A percentile compares a stretch with the other conserved stretches of the same genome.
Evolutionary conservation across 1,140 invertebrate species (phyloP).

Genomic region (Neoseiulus cucumeris): DNA sequence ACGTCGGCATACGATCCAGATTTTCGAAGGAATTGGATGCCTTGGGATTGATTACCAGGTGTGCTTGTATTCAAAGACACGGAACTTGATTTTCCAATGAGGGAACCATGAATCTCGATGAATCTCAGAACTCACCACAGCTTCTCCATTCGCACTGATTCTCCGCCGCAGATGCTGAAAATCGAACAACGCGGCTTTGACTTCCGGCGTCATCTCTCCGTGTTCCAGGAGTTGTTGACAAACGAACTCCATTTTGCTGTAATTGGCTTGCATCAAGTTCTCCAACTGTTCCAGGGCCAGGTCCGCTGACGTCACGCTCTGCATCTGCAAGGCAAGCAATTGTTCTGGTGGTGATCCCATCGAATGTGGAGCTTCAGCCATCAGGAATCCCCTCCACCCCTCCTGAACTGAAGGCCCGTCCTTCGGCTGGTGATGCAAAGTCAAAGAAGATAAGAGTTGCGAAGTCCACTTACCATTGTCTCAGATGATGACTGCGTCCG

Average conservation of each 20-base stretch:
- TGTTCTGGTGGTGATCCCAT: too few species aligned
- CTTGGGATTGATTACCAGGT: neutral
- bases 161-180: too few species aligned
- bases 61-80: neutral
- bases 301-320: too few species aligned
- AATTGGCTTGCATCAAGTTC: neutral
- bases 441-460: too few species aligned
- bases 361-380: too few species aligned
- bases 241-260: neutral
- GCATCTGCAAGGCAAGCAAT: too few species aligned
- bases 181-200: neutral
- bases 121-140: neutral
- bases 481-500: too few species aligned
- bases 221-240: neutral
- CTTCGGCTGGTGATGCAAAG: too few species aligned
- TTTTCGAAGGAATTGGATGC: neutral
- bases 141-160: neutral
- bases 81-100: neutral
- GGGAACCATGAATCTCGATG: neutral
- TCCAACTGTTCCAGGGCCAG: neutral
- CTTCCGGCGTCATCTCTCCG: neutral
- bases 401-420: too few species aligned
- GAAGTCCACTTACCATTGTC: too few species aligned
- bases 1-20: neutral
- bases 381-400: too few species aligned